A percentile compares a stretch with the other conserved stretches of the same genome.
These are phyloP conservation scores for Fabriciana adippe DNA, from an alignment of 2,888 invertebrate genomes.

Conservation along the genomic window DNA sequence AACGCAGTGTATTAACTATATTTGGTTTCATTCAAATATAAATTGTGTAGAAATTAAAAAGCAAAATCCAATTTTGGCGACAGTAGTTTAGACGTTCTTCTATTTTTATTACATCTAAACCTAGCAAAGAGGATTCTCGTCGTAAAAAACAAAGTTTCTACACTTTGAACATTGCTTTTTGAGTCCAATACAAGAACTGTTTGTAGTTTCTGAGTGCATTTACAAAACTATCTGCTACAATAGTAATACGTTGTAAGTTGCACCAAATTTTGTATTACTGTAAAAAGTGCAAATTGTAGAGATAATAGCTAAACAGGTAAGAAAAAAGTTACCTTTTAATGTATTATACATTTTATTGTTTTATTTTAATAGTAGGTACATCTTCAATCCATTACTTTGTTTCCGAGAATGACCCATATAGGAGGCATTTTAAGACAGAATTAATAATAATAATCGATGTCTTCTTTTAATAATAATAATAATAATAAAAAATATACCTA, in stretches of 20 bases:
- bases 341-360: neutral
- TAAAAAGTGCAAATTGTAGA: neutral
- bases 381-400: too few species aligned
- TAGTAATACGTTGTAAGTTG: slow-evolving; percentile 29
- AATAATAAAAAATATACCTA: too few species aligned
- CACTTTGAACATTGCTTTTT: slow-evolving; percentile 32
- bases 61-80: neutral
- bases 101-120: slow-evolving; percentile 11
- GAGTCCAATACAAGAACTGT: slow-evolving; percentile 36
- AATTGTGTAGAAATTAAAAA: neutral
- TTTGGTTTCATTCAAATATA: too few species aligned
- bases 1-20: too few species aligned
- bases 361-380: too few species aligned
- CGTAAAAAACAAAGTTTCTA: slow-evolving; percentile 29
- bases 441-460: too few species aligned
- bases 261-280: slow-evolving; percentile 11
- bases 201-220: slow-evolving; percentile 38
- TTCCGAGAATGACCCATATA: too few species aligned
- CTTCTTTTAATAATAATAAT: too few species aligned
- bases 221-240: slow-evolving; percentile 29
- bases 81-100: neutral
- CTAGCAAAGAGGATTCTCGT: slow-evolving; percentile 1
- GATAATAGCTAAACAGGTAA: neutral
- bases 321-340: neutral
- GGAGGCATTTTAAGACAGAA: too few species aligned